phyloP scores from a whole-genome alignment of 2,113 vertebrate species.

The Phalacrocorax carbo region DNA sequence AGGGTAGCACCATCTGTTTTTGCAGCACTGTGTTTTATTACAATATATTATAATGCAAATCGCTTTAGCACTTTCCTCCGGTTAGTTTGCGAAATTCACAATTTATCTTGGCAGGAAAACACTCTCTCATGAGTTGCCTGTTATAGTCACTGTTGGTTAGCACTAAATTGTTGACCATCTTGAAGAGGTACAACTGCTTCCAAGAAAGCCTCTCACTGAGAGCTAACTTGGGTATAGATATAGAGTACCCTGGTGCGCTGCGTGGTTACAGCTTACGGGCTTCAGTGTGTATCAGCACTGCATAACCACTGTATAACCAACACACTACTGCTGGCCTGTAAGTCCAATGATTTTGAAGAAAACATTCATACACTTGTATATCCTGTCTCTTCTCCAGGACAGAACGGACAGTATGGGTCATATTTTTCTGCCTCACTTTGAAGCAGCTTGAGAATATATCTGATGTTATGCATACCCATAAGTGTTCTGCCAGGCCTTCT shows the following conservation, averaged over 20 bases:
- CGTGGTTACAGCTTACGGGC: not conserved
- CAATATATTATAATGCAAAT: conserved; percentile 7
- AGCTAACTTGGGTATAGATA: not conserved
- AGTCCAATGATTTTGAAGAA: not conserved
- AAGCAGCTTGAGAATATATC: not conserved
- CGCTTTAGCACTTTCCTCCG: not conserved
- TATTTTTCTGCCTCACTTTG: not conserved
- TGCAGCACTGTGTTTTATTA: not conserved
- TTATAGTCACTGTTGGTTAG: not conserved
- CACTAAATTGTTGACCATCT: not conserved
- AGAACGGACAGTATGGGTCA: accelerated
- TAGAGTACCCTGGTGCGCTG: not conserved
- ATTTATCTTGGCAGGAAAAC: not conserved
- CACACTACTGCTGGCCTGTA: not conserved
- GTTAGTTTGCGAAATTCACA: not conserved
- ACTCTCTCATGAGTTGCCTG: not conserved
- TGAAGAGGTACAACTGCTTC: not conserved
- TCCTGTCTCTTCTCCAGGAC: not conserved
- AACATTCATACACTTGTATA: not conserved
- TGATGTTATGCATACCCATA: not conserved
- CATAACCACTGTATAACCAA: not conserved
- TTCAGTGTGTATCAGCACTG: not conserved
- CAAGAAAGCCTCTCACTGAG: not conserved
- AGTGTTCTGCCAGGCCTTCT: not conserved
- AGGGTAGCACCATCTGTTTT: conserved; percentile 33